Conservation (phyloP, 2,113 vertebrate species). For the Okapia johnstoni region DNA sequence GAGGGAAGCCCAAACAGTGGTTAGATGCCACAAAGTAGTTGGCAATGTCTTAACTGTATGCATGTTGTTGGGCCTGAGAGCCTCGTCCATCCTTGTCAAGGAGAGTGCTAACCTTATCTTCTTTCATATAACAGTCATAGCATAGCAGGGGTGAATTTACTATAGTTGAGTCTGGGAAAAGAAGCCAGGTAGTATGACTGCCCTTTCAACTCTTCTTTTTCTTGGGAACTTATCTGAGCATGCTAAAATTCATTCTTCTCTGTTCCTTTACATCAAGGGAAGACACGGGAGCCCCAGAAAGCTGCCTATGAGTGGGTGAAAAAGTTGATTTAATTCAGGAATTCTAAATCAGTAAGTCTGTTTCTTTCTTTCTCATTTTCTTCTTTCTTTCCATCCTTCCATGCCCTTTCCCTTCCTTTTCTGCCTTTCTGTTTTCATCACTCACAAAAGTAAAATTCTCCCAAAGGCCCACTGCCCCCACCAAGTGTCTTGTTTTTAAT, state of each 20-base stretch:
- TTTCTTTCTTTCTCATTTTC: background rate
- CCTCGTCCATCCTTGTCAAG: background rate
- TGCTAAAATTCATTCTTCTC: background rate
- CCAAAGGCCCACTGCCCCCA: background rate
- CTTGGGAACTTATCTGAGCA: background rate
- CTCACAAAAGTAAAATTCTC: background rate
- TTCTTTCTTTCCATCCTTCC: background rate
- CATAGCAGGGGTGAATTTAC: background rate
- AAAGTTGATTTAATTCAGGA: background rate
- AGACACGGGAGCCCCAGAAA: background rate
- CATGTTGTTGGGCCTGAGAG: fast-evolving
- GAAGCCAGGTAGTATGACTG: background rate
- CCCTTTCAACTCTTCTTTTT: background rate
- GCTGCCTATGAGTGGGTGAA: background rate
- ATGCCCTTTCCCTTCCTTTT: background rate
- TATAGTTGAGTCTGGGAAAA: background rate
- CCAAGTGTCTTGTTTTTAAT: background rate
- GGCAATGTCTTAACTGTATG: background rate
- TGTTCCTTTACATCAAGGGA: background rate
- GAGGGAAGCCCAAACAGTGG: background rate
- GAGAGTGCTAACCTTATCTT: background rate
- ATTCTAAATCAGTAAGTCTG: background rate
- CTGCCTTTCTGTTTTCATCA: background rate
- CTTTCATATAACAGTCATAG: background rate
- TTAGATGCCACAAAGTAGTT: background rate